Base-by-base conservation (phyloP, 2,888 invertebrate genomes). In the Harpagoxenus sublaevis region DNA sequence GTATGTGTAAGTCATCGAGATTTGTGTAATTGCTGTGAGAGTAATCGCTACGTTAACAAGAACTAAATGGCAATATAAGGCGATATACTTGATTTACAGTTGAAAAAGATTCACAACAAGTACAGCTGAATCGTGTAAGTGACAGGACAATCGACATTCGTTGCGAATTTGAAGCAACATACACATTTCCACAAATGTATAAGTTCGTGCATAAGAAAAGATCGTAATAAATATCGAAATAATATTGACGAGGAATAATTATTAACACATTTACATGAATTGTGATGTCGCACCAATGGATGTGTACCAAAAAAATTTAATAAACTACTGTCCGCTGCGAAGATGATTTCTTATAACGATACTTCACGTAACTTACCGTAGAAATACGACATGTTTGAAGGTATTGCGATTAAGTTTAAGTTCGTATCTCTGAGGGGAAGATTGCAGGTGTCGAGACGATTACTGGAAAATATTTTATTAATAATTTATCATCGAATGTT, bases 271-370 rank as follows among this genome's bases (percentile, higher is more conserved):
- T 62, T 71, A 73, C 42, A 35, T 57, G 23, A 63, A 62, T 77
- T 78, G 63, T 79, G 57, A 78, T 55, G 65, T 79, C 79, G 79
- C 85, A 73, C 73, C 60, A 85, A 77, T 65, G 48, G 39, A 74
- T 74, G 75, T 91, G 89, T 91, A 89, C 85, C 86, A 85, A 87
- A 90, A 87, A 87, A 85, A 31, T 63, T 71, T 42, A 83, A 83
- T 66, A 71, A 84, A 60, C 35, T 51, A 71, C 53, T 85, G 23
- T 53, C 55, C 51, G 55, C 60, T 70, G n/a, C 35, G 57, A 63
- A 77, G 39, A 78, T 39, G 55, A 55, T 31, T 62, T 66, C 71
- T 77, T 78, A 68, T 68, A 77, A 66, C 79, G 62, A 65, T 53
- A 70, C 23, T 60, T 68, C 31, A 57, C 42, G 15, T 31, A 78